Base-by-base conservation (phyloP, 1,140 invertebrate genomes). In the Penaeus indicus region DNA sequence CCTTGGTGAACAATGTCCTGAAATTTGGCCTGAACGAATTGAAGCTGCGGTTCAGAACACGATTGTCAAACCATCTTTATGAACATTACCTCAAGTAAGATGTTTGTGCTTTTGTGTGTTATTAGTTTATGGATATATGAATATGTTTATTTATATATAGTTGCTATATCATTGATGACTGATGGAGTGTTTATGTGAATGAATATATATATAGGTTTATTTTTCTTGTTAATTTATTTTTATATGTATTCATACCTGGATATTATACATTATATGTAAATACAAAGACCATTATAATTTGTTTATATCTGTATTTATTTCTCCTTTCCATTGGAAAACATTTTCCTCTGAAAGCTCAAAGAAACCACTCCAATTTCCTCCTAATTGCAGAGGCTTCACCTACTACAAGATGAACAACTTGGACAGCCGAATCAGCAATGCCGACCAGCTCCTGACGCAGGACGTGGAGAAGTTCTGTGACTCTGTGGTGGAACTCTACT, bases 401-500 rank as follows among this genome's bases (percentile, higher is more conserved):
- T 99, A 98, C 93, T 99, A 99, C 93, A 97, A 98, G 94, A 98
- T 99, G 95, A 96, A 95, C 88, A 99, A 99, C 94, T 94, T 99
- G 91, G 98, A 99, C 92, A 98, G 96, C 91, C 94, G 97, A 92
- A 98, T 99, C 93, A 95, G 97, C 10, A 99, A 99, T 94, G 96
- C 98, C 25, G 99, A 99, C 94, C 98, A 99, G 92, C 94, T 99
- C 38, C 93, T 99, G 67, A 99, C 98, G 11, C 97, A 97, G 21
- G 99, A 99, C 93, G 96, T 99, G 7, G 98, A 99, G 92, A 98
- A 98, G 93, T 99, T 99, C 93, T 99, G 98, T 93, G 96, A 98
- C 91, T 97, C 97, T 89, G 95, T 98, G 85, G 97, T 97, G 18
- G 97, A 99, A 92, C 93, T 99, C 2, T 99, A 99, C 93, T 98